These are phyloP conservation scores for Drosophila guanche DNA, from an alignment of 1,140 invertebrate species.

Conservation along the genomic window DNA sequence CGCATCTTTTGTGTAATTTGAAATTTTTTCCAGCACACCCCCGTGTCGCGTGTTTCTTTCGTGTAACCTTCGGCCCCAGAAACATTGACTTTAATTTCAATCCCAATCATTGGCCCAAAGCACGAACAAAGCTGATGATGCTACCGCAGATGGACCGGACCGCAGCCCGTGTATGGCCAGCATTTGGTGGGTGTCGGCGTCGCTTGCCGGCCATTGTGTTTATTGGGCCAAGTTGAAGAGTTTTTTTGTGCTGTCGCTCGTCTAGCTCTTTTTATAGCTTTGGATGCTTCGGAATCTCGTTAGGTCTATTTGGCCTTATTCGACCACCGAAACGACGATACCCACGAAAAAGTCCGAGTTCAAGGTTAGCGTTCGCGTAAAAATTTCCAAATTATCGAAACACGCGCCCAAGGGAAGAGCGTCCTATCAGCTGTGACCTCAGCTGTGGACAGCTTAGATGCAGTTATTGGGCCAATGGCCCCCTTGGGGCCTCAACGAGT, in stretches of 20 bases:
- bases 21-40: conserved; percentile 34
- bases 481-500: conserved; percentile 11
- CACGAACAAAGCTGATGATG: conserved; percentile 33
- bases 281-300: conserved; percentile 66
- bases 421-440: conserved; percentile 36
- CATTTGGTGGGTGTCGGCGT: conserved; percentile 68
- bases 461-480: conserved; percentile 33
- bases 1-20: conserved; percentile 13
- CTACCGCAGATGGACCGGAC: conserved; percentile 48
- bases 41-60: conserved; percentile 35
- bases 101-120: conserved; percentile 24
- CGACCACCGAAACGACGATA: conserved; percentile 19
- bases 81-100: conserved; percentile 40
- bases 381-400: conserved; percentile 38
- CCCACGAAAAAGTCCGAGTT: conserved; percentile 50
- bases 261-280: conserved; percentile 16
- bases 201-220: conserved; percentile 45
- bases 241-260: conserved; percentile 28
- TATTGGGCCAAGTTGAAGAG: conserved; percentile 50
- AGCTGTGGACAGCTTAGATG: conserved; percentile 12
- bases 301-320: conserved; percentile 70
- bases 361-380: conserved; percentile 51
- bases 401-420: conserved; percentile 8
- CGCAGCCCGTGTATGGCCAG: conserved; percentile 47
- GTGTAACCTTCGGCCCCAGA: conserved; percentile 59